phyloP scores from a whole-genome alignment of 2,113 vertebrate species.

The Lophotis ruficrista region DNA sequence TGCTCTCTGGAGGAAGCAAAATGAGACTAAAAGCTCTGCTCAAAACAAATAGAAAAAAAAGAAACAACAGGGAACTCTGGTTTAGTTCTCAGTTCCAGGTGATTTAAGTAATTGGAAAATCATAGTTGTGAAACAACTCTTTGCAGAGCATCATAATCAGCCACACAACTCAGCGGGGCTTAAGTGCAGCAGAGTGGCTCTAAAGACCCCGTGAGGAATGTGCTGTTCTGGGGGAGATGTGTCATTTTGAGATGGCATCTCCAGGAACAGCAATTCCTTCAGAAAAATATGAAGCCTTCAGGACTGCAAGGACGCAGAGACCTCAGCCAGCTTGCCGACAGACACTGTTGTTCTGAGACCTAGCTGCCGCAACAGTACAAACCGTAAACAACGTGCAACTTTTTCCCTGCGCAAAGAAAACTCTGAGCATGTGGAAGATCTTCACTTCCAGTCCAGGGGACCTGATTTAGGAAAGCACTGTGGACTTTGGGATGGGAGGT shows the following conservation, averaged over 20 bases:
- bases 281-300: background rate
- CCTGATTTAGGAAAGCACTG: background rate
- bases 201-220: constrained; percentile 10
- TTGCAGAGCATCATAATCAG: constrained; percentile 51
- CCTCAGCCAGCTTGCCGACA: background rate
- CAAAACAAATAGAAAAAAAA: background rate
- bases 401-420: background rate
- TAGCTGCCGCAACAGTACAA: background rate
- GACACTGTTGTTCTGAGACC: background rate
- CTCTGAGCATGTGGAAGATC: background rate
- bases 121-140: constrained; percentile 48
- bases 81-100: constrained; percentile 51
- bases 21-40: background rate
- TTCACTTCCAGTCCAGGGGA: background rate
- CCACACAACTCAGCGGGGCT: background rate
- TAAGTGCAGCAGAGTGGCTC: background rate
- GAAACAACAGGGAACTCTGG: background rate
- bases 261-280: background rate
- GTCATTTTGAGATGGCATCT: background rate
- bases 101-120: constrained; percentile 69
- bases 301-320: background rate
- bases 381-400: background rate
- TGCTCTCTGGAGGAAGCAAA: background rate
- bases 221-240: background rate
- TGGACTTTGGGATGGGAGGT: background rate